phyloP scores from a whole-genome alignment of 2,113 vertebrate genomes.

The Tapirus terrestris region DNA sequence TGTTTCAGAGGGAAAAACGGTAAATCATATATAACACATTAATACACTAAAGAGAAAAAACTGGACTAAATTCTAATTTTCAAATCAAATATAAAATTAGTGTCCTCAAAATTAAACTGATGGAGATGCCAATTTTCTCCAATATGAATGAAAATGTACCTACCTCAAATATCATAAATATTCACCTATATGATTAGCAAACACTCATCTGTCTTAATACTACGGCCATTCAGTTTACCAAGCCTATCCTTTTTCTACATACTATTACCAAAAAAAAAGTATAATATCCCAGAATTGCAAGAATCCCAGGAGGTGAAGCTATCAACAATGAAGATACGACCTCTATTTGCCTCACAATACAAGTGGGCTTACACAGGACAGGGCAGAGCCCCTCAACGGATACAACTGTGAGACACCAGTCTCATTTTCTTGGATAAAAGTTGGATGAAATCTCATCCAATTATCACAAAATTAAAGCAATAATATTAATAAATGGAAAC shows the following conservation, averaged over 20 bases:
- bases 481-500: not conserved
- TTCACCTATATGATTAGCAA: not conserved
- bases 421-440: not conserved
- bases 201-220: not conserved
- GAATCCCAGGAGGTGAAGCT: not conserved
- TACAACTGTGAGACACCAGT: rapidly evolving
- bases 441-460: not conserved
- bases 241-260: not conserved
- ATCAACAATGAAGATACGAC: rapidly evolving
- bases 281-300: not conserved
- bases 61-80: not conserved
- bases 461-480: not conserved
- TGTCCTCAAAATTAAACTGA: not conserved
- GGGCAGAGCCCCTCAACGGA: rapidly evolving
- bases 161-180: not conserved
- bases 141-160: not conserved
- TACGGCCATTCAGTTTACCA: not conserved
- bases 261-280: not conserved
- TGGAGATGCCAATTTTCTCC: not conserved
- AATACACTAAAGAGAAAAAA: not conserved
- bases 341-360: rapidly evolving
- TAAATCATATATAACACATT: rapidly evolving
- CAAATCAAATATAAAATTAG: not conserved
- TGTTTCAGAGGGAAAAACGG: not conserved
- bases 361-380: rapidly evolving